phyloP scores from a whole-genome alignment of 2,113 vertebrate species.

The Campylomormyrus tamandua region DNA sequence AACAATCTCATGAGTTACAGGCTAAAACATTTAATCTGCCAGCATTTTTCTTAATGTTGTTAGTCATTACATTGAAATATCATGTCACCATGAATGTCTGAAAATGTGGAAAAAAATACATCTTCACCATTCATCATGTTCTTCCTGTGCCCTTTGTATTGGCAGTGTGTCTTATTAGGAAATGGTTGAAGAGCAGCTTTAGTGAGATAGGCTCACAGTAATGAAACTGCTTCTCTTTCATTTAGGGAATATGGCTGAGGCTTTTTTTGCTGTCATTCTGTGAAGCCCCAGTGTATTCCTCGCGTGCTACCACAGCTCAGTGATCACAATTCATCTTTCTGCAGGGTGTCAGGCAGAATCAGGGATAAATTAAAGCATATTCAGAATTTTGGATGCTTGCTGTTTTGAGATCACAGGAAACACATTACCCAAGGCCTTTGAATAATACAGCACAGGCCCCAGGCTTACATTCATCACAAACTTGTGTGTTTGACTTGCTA shows the following conservation, averaged over 20 bases:
- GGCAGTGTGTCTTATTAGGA: not conserved
- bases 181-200: not conserved
- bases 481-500: not conserved
- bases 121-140: not conserved
- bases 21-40: not conserved
- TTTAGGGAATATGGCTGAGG: not conserved
- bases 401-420: not conserved
- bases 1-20: not conserved
- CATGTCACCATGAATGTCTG: not conserved
- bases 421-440: not conserved
- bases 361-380: conserved; percentile 2
- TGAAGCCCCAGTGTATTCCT: not conserved
- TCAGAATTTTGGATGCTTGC: not conserved
- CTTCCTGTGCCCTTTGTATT: not conserved
- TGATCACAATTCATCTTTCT: not conserved
- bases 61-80: not conserved
- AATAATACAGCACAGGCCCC: not conserved
- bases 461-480: not conserved
- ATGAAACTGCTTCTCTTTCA: not conserved
- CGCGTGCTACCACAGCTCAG: not conserved
- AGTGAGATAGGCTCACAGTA: not conserved
- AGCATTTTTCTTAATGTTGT: not conserved
- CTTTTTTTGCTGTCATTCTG: not conserved
- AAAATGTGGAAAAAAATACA: not conserved
- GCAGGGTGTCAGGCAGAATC: not conserved